These are phyloP conservation scores for Falcaria lacertinaria DNA, from an alignment of 2,888 invertebrate genomes.

Conservation along the genomic window DNA sequence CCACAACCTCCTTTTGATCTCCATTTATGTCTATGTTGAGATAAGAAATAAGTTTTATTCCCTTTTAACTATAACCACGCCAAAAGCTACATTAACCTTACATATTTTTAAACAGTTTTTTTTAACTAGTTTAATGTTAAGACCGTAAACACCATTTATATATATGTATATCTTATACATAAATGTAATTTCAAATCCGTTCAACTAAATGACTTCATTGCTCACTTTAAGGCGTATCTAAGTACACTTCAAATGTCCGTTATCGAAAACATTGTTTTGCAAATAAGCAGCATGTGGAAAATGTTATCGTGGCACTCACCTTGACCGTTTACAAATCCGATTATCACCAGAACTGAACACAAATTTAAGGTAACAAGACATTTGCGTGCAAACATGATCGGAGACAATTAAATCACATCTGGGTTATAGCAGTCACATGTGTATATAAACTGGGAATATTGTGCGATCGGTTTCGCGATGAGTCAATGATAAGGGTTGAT, in stretches of 20 bases:
- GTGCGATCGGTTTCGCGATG: constrained; percentile 69
- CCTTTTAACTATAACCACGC: constrained; percentile 13
- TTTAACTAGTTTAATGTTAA: no score
- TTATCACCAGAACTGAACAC: constrained; percentile 41
- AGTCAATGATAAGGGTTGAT: constrained; percentile 69
- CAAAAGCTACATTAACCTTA: background rate
- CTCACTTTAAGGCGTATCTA: background rate
- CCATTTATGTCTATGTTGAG: constrained; percentile 48
- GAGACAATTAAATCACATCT: constrained; percentile 38
- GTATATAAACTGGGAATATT: constrained; percentile 37
- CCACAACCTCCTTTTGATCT: constrained; percentile 57
- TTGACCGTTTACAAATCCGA: constrained; percentile 53
- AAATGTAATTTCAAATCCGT: constrained; percentile 3
- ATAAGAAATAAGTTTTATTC: constrained; percentile 51
- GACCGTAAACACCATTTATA: no score
- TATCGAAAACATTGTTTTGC: background rate
- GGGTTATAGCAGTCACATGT: constrained; percentile 48
- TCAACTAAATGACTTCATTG: constrained; percentile 2
- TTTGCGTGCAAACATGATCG: constrained; percentile 44
- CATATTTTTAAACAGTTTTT: background rate
- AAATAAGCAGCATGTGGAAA: constrained; percentile 9
- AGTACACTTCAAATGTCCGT: background rate
- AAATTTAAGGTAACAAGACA: constrained; percentile 41
- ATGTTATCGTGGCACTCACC: constrained; percentile 42
- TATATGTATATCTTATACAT: background rate